These are phyloP conservation scores for Erythrocercus mccallii DNA, from an alignment of 2,113 vertebrate species.

Conservation along the genomic window DNA sequence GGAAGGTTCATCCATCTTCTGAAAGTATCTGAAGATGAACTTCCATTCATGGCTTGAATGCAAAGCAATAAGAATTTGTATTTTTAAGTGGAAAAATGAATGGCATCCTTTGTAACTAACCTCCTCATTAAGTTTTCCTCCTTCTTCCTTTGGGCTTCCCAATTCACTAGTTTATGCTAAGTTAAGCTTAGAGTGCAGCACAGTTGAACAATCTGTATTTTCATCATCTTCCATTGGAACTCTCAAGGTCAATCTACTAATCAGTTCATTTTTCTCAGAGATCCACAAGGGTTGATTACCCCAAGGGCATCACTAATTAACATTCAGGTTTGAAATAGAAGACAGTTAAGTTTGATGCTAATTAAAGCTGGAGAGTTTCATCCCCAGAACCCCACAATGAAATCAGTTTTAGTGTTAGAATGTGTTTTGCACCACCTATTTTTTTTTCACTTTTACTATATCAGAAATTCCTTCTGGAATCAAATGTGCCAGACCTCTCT, in stretches of 20 bases:
- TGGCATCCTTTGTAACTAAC: background rate
- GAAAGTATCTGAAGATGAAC: background rate
- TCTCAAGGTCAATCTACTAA: slow-evolving; percentile 61
- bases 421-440: background rate
- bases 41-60: background rate
- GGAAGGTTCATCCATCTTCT: background rate
- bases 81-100: background rate
- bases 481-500: background rate
- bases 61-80: background rate
- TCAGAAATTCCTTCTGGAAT: background rate
- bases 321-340: slow-evolving; percentile 45
- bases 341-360: slow-evolving; percentile 34
- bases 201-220: slow-evolving; percentile 18
- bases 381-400: background rate
- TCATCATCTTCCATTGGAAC: background rate
- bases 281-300: slow-evolving; percentile 43
- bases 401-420: background rate
- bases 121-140: background rate
- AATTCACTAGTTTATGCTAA: background rate
- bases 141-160: background rate
- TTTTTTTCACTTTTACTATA: background rate
- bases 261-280: slow-evolving; percentile 54
- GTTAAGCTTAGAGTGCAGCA: background rate
- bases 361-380: slow-evolving; percentile 39
- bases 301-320: slow-evolving; percentile 56